Base-by-base conservation (phyloP, 2,888 invertebrate species). In the Agrochola macilenta region DNA sequence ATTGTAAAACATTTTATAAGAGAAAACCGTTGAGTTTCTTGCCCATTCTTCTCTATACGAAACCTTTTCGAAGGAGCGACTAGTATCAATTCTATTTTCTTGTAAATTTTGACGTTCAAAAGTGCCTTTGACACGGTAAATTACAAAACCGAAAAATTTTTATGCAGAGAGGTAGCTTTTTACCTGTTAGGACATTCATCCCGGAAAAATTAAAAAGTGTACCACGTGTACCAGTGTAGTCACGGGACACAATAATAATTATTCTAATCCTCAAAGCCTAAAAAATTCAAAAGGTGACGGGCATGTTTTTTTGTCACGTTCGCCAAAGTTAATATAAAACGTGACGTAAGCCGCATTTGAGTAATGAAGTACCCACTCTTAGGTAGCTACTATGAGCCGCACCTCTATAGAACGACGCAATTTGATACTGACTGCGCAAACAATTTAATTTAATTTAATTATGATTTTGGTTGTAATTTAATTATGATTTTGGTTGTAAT, bases 241-340 rank as follows among this genome's bases (percentile, higher is more conserved):
- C 52, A 74, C 58, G 20, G 58, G 11, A 58, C 17, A 46, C 35
- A 81, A 68, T 70, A 76, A 63, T 68, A 66, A 63, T 76, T 76
- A 70, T 52, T 26, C 4, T 76, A 76, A 81, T 71, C 60, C 52
- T 43, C 26, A 78, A 78, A 74, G 70, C 60, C 43, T 23, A 26
- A 79, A 82, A 71, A 61, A 69, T 57, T 0, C 58, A 70, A 75
- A 82, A 79, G 46, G 79, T 70, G 69, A 57, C 58, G 35, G 30
- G 26, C 66, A 76, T 70, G 60, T 69, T 68, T 83, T 82, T 84
- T 63, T 54, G 70, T 71, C 64, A 63, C 69, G 78, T 81, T 65
- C 54, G 49, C 52, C 64, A 69, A 84, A 82, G 78, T 74, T 84
- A 83, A 84, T 83, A 74, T 70, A 81, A 81, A 84, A 81, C 83